phyloP scores from a whole-genome alignment of 2,888 invertebrate species.

The Chirona hameri region DNA sequence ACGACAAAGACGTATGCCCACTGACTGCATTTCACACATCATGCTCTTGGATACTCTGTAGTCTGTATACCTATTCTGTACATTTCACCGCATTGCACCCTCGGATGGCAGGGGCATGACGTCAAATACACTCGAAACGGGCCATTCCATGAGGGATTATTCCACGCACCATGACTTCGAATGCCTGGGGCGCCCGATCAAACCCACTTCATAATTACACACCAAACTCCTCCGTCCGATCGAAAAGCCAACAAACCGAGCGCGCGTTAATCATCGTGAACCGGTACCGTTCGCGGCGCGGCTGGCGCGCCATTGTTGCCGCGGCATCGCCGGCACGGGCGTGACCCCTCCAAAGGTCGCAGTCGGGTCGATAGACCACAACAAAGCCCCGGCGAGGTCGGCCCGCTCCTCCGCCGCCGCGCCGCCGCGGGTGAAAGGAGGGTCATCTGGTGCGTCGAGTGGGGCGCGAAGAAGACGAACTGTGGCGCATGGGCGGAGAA shows the following conservation, averaged over 20 bases:
- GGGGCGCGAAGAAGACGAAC: no score
- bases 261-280: background rate
- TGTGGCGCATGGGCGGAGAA: background rate
- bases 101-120: no score
- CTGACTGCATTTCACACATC: no score
- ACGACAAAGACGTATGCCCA: no score
- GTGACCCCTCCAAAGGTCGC: conserved; percentile 1
- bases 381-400: background rate
- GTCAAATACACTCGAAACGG: no score
- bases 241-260: background rate
- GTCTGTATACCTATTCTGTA: no score
- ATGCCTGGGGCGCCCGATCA: no score
- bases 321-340: background rate
- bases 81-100: no score
- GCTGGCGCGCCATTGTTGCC: background rate
- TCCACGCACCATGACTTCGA: no score
- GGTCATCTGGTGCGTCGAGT: background rate
- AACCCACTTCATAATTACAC: no score
- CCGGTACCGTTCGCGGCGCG: background rate
- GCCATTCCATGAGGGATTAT: no score
- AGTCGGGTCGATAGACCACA: background rate
- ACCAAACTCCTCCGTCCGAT: background rate
- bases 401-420: background rate
- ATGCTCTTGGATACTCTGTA: no score
- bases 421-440: background rate